Percentiles rank a stretch among this genome's conserved stretches.
phyloP scores from a whole-genome alignment of 2,888 invertebrate species.

The Phaedon cochleariae region DNA sequence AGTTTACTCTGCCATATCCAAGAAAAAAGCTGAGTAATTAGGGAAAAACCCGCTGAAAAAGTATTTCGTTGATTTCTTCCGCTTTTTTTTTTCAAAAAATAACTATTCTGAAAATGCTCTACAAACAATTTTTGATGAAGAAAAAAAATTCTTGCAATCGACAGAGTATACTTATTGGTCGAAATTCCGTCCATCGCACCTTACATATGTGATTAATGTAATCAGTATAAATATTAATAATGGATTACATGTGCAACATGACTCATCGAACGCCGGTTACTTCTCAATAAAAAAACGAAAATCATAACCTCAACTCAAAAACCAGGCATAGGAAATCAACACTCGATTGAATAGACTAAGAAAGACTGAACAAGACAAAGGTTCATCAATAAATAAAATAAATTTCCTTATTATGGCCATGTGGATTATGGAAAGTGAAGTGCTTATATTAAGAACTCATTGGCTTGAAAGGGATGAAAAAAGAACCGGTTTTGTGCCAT shows the following conservation, averaged over 20 bases:
- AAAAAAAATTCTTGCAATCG: background rate
- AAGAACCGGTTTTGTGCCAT: too few relatives aligned
- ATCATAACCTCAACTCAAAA: conserved; percentile 14
- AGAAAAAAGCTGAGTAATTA: background rate
- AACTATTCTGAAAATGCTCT: too few relatives aligned
- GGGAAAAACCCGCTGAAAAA: too few relatives aligned
- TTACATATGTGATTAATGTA: conserved; percentile 67
- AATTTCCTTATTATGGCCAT: too few relatives aligned
- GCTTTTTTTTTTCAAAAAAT: too few relatives aligned
- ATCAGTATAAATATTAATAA: conserved; percentile 63
- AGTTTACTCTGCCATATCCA: conserved; percentile 16
- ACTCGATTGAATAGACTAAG: background rate
- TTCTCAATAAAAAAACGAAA: conserved; percentile 53
- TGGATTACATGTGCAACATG: conserved; percentile 67
- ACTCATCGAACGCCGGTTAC: conserved; percentile 58
- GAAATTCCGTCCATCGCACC: conserved; percentile 30
- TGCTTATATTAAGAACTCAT: too few relatives aligned
- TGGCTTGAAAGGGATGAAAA: too few relatives aligned
- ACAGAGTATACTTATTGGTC: background rate
- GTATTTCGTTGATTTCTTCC: too few relatives aligned
- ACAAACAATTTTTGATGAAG: too few relatives aligned
- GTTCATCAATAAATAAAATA: background rate
- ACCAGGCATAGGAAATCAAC: conserved; percentile 18
- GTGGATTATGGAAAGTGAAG: too few relatives aligned
- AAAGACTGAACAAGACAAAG: background rate